Evolutionary conservation across 2,888 invertebrate genomes (phyloP), one percentile per base, ranked within the genome.

Genomic region (Xanthia togata): DNA sequence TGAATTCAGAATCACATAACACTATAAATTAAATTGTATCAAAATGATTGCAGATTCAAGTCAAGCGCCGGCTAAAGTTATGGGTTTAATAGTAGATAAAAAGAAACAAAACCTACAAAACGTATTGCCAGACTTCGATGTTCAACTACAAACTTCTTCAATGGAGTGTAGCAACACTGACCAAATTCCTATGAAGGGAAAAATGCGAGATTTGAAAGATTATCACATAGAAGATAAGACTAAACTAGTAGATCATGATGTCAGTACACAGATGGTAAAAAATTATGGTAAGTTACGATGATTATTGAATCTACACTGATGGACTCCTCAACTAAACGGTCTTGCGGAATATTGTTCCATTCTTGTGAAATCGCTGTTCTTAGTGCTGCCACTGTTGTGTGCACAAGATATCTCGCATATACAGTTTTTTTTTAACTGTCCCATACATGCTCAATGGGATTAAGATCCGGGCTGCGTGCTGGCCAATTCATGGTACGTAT

Each of bases 201-300:
- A n/a, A 5, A 38, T 59, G n/a, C 17, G 1, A n/a, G 68, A 71
- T 14, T 60, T 70, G 23, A 62, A 31, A 60, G 26, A 64, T 44
- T 67, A 72, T n/a, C 17, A 44, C 20, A 31, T n/a, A 35, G 47
- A 77, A 20, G 47, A 50, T 53, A 63, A 23, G 11, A 47, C 44
- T 35, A 44, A 31, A 60, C 26, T 55, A 44, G 53, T 50, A 63
- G 5, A 77, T 4, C 23, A 26, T 11, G 60, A 65, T 47, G n/a
- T 26, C 17, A 50, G n/a, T 60, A n/a, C 55, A 41, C 41, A 41
- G 2, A 50, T 14, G 9, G 74, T 87, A 1, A 85, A 85, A 69
- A 82, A 86, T 75, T 90, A 84, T 85, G 86, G 90, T 90, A 79
- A 85, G 86, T 79, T 57, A 44, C 50, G 17, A 26, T 76, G 11